These are phyloP conservation scores for Caenorhabditis afra DNA, from an alignment of 2,888 invertebrate genomes.

Conservation along the genomic window DNA sequence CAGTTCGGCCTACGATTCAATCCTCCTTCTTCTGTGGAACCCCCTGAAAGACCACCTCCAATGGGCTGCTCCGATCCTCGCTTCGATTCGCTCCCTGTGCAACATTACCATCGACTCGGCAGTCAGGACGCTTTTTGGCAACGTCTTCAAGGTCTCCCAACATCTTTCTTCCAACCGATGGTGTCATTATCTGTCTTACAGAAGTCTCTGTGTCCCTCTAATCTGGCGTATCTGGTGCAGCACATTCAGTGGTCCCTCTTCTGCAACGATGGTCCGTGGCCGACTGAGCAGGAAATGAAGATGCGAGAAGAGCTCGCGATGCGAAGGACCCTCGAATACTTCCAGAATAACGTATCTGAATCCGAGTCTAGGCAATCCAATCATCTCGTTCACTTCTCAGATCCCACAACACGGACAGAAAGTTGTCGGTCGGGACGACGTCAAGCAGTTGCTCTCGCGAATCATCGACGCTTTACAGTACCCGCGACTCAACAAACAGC, in stretches of 20 bases:
- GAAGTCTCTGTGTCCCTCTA: constrained; percentile 38
- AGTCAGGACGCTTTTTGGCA: constrained; percentile 16
- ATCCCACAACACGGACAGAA: constrained; percentile 51
- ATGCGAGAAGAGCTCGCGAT: constrained; percentile 74
- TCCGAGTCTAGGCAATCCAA: too few relatives aligned
- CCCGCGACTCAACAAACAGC: constrained; percentile 84
- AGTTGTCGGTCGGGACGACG: constrained; percentile 55
- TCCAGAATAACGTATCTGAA: constrained; percentile 53
- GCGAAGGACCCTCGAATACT: constrained; percentile 69
- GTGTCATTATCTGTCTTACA: constrained; percentile 6
- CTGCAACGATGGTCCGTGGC: constrained; percentile 59
- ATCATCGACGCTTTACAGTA: constrained; percentile 82
- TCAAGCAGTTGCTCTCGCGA: constrained; percentile 48
- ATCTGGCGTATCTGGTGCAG: constrained; percentile 61
- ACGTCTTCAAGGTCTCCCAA: neutral
- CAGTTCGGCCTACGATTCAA: constrained; percentile 49
- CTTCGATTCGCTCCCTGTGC: constrained; percentile 41
- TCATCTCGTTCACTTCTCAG: constrained; percentile 43
- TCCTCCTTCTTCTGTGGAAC: constrained; percentile 44
- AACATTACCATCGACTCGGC: constrained; percentile 32
- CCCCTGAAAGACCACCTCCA: constrained; percentile 20
- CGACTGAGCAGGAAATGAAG: constrained; percentile 73
- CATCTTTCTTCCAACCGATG: neutral
- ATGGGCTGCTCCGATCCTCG: constrained; percentile 29
- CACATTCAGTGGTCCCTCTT: constrained; percentile 67